Conservation (phyloP, 2,888 invertebrate genomes). For the Trichogramma evanescens region DNA sequence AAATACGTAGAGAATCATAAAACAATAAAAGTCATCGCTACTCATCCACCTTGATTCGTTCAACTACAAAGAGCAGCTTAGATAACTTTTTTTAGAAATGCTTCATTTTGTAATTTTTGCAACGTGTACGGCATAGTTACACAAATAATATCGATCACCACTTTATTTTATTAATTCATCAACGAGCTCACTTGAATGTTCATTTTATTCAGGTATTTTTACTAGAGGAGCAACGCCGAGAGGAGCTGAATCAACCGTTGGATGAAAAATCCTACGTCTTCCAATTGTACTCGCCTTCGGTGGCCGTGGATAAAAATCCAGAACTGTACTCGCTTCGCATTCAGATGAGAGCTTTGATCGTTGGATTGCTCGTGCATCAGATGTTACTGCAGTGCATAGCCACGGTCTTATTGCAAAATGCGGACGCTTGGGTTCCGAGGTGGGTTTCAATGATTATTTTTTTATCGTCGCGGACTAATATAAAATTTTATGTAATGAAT, state of each 20-base stretch:
- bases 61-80: no score
- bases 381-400: conserved; percentile 87
- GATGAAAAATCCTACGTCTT: conserved; percentile 87
- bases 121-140: no score
- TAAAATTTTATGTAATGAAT: conserved; percentile 12
- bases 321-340: conserved; percentile 76
- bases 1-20: no score
- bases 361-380: conserved; percentile 86
- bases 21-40: no score
- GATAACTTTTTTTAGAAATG: no score
- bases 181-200: neutral
- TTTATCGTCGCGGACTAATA: neutral
- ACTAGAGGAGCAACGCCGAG: conserved; percentile 53
- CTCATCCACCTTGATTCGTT: no score
- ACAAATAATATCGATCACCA: no score
- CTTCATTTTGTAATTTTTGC: no score
- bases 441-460: conserved; percentile 15
- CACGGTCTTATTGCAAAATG: conserved; percentile 73
- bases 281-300: conserved; percentile 72
- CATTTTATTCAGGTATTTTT: conserved; percentile 52
- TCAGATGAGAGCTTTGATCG: conserved; percentile 79
- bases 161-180: conserved; percentile 1
- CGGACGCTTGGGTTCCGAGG: conserved; percentile 59
- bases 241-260: conserved; percentile 41
- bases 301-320: conserved; percentile 63